Conservation (phyloP, 35 echinoderm and acorn worm species). For the Ptychodera flava region DNA sequence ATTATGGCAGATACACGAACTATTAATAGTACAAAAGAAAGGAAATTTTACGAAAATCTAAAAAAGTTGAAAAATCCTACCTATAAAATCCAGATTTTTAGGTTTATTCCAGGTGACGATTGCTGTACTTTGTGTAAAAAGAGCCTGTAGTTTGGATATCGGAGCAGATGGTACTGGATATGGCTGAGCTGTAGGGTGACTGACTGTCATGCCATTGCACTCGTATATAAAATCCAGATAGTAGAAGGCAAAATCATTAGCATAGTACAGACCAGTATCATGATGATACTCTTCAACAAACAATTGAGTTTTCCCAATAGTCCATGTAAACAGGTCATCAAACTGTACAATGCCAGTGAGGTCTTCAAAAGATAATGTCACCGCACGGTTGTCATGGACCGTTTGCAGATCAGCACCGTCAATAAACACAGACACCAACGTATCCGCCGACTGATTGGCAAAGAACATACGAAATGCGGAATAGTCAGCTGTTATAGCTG, state of each 20-base stretch:
- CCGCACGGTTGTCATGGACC: not conserved
- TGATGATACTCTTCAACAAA: not conserved
- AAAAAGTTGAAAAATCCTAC: too few relatives aligned
- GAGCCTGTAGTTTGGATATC: slow-evolving; percentile 42
- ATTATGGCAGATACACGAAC: too few relatives aligned
- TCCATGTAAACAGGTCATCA: slow-evolving; percentile 43
- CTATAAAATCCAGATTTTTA: slow-evolving; percentile 31
- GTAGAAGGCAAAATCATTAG: not conserved
- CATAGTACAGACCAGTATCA: not conserved
- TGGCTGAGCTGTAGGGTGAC: slow-evolving; percentile 51
- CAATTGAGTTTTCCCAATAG: not conserved
- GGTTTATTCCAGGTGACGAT: slow-evolving; percentile 48
- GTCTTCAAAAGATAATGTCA: slow-evolving; percentile 9
- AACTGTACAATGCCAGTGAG: slow-evolving; percentile 43
- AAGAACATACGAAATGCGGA: slow-evolving; percentile 49
- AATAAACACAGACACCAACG: slow-evolving; percentile 43
- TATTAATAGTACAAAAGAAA: too few relatives aligned
- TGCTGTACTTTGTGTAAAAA: slow-evolving; percentile 45
- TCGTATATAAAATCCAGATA: not conserved
- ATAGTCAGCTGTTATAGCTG: slow-evolving; percentile 25
- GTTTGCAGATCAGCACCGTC: slow-evolving; percentile 32
- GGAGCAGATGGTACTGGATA: slow-evolving; percentile 45
- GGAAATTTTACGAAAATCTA: too few relatives aligned
- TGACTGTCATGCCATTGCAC: slow-evolving; percentile 52
- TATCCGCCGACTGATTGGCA: slow-evolving; percentile 17